Conservation (phyloP, 2,797 vertebrate genomes). For the Gadopsis bispinosus region DNA sequence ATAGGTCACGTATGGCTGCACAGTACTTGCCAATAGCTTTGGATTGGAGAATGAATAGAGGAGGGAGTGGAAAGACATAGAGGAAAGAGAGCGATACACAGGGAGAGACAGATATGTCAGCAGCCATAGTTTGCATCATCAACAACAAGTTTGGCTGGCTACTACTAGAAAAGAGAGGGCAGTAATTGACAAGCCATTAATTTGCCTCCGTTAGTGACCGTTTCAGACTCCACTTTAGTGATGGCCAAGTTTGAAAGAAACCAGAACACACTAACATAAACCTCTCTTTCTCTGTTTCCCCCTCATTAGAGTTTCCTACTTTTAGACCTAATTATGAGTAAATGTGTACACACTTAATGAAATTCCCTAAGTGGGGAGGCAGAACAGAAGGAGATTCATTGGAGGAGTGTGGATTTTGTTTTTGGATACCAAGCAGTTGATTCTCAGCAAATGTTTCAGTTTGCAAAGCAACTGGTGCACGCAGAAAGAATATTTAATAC, state of each 20-base stretch:
- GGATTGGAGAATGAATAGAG: slow-evolving; percentile 63
- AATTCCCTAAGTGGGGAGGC: slow-evolving; percentile 62
- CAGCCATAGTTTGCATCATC: slow-evolving; percentile 49
- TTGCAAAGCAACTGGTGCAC: slow-evolving; percentile 66
- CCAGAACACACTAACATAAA: slow-evolving; percentile 41
- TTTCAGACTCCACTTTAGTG: slow-evolving; percentile 36
- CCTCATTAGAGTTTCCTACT: slow-evolving; percentile 69
- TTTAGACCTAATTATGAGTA: slow-evolving; percentile 77
- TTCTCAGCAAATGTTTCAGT: slow-evolving; percentile 68
- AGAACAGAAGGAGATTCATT: slow-evolving; percentile 58
- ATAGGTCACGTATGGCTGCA: slow-evolving; percentile 86
- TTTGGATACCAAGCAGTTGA: slow-evolving; percentile 61
- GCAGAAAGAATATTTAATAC: slow-evolving; percentile 69
- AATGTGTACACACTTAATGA: slow-evolving; percentile 77
- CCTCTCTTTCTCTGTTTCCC: slow-evolving; percentile 24
- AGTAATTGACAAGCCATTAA: slow-evolving; percentile 76
- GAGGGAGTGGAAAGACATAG: slow-evolving; percentile 36
- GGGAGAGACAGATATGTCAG: slow-evolving; percentile 40
- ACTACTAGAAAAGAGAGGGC: slow-evolving; percentile 37
- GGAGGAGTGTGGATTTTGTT: slow-evolving; percentile 60
- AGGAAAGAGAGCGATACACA: slow-evolving; percentile 37
- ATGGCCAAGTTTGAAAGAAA: slow-evolving; percentile 54
- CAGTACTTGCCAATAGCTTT: slow-evolving; percentile 82
- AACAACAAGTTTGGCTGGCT: slow-evolving; percentile 46
- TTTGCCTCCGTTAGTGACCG: slow-evolving; percentile 57